Percentiles rank a stretch among this genome's conserved stretches.
phyloP scores from a whole-genome alignment of 2,888 invertebrate genomes.

The Automeris io region DNA sequence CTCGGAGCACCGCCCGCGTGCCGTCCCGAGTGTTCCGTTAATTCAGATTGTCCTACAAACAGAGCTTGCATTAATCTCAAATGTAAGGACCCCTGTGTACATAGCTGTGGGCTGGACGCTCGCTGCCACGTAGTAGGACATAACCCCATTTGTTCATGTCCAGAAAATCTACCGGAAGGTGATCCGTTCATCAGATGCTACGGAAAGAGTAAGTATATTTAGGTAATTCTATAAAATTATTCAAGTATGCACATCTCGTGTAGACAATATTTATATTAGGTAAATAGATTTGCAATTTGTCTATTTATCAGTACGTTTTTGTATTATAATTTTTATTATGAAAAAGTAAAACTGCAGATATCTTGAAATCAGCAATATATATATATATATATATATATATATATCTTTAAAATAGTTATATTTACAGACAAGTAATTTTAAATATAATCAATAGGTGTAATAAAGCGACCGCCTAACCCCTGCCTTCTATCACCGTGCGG shows the following conservation, averaged over 20 bases:
- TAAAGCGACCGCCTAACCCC: constrained; percentile 67
- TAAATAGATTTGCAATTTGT: too few species aligned
- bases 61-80: constrained; percentile 86
- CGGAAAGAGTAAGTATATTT: constrained; percentile 52
- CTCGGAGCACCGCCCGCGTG: constrained; percentile 85
- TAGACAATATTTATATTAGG: too few species aligned
- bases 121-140: constrained; percentile 87
- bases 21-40: constrained; percentile 85
- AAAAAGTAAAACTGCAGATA: too few species aligned
- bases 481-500: constrained; percentile 84
- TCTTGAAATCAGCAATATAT: too few species aligned
- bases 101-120: constrained; percentile 86
- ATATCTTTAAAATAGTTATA: neutral
- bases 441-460: constrained; percentile 31
- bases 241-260: too few species aligned
- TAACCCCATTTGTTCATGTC: constrained; percentile 87
- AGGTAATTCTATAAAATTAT: too few species aligned
- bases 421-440: neutral
- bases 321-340: too few species aligned
- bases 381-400: too few species aligned
- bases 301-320: too few species aligned
- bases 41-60: constrained; percentile 84
- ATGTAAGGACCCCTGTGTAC: constrained; percentile 86
- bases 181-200: constrained; percentile 86
- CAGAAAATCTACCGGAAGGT: constrained; percentile 80